Evolutionary conservation across 2,888 invertebrate species (phyloP).

Genomic region (Chydorus sphaericus): DNA sequence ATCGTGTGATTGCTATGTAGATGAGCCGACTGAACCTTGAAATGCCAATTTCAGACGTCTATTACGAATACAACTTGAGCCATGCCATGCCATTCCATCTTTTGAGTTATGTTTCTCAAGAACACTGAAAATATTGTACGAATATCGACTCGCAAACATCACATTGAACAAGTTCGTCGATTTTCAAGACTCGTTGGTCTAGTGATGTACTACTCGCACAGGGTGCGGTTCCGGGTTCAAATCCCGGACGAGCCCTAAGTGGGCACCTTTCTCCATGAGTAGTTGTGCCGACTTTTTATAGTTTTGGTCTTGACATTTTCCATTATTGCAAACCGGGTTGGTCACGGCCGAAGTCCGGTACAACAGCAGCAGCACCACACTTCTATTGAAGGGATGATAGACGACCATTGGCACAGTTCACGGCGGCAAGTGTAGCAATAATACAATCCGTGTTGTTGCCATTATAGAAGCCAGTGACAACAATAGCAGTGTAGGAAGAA

Average conservation of each 20-base stretch:
- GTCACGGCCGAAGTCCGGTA: slow-evolving; percentile 9
- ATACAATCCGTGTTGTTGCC: neutral
- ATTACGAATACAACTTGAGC: slow-evolving; percentile 76
- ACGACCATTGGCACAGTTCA: neutral
- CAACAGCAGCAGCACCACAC: neutral
- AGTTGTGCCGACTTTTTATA: too few relatives aligned
- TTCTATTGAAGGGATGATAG: neutral
- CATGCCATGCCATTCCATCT: slow-evolving; percentile 74
- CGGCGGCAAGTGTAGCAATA: neutral
- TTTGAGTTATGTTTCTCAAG: too few relatives aligned
- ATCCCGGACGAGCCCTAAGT: too few relatives aligned
- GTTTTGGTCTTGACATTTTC: too few relatives aligned
- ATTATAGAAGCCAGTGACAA: neutral
- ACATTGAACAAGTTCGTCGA: too few relatives aligned
- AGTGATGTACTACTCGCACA: too few relatives aligned
- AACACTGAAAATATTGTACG: too few relatives aligned
- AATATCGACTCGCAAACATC: too few relatives aligned
- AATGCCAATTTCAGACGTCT: slow-evolving; percentile 76
- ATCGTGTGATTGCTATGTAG: slow-evolving; percentile 49
- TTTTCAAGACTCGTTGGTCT: too few relatives aligned
- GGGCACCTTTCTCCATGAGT: too few relatives aligned
- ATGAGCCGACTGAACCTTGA: slow-evolving; percentile 70
- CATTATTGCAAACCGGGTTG: slow-evolving; percentile 64
- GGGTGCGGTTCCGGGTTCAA: too few relatives aligned
- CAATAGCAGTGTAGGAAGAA: too few relatives aligned